Percentiles rank a stretch among this genome's conserved stretches.
Conservation (phyloP, 2,888 invertebrate species). For the Lysandra bellargus region DNA sequence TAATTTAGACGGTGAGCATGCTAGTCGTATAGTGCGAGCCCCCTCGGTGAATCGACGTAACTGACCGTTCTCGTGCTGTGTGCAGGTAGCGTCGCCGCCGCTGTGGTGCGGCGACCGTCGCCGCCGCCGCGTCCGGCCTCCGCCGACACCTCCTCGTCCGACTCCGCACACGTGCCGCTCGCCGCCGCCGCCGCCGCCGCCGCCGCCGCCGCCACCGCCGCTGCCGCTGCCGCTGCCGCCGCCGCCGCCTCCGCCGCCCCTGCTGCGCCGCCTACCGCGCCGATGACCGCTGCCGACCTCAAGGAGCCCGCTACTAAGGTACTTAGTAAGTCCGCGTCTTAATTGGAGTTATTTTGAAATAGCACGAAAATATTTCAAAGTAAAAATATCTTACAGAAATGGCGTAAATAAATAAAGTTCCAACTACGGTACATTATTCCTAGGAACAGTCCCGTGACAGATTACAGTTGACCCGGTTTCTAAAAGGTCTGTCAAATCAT, state of each 20-base stretch:
- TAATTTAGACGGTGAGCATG: conserved; percentile 1
- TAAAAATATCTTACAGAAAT: no score
- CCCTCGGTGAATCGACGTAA: background rate
- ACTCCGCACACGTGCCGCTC: conserved; percentile 71
- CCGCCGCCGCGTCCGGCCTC: conserved; percentile 69
- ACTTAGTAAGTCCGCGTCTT: background rate
- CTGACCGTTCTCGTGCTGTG: conserved; percentile 29
- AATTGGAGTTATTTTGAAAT: no score
- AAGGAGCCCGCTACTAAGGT: conserved; percentile 58
- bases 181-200: conserved; percentile 51
- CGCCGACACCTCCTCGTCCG: conserved; percentile 79
- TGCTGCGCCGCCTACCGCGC: conserved; percentile 38
- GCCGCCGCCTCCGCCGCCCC: conserved; percentile 45
- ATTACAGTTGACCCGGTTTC: no score
- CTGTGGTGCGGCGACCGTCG: conserved; percentile 54
- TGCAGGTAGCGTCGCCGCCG: conserved; percentile 45
- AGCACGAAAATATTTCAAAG: no score
- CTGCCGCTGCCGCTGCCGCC: conserved; percentile 41
- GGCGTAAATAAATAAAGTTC: no score
- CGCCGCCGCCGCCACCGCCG: conserved; percentile 45
- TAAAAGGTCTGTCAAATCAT: no score
- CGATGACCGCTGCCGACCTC: conserved; percentile 43
- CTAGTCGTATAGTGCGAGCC: background rate
- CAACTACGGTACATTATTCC: no score
- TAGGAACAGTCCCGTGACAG: no score